These are phyloP conservation scores for Alexandromys fortis DNA, from an alignment of 2,113 vertebrate genomes.

Conservation along the genomic window DNA sequence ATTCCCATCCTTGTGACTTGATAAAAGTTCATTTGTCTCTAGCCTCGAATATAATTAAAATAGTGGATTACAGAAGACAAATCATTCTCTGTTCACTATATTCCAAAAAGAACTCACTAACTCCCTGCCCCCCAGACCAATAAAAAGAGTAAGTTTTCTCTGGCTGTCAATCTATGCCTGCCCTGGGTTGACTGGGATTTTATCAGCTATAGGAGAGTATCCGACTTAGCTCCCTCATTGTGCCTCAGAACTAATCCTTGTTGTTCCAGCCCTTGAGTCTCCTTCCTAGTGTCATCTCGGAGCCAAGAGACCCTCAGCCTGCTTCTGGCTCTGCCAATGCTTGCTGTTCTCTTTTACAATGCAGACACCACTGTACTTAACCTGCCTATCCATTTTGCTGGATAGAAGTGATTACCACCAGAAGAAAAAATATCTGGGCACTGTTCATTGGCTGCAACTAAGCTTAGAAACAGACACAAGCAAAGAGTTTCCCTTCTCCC, in stretches of 20 bases:
- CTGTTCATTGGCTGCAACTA: not conserved
- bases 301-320: not conserved
- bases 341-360: not conserved
- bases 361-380: not conserved
- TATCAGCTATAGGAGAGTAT: not conserved
- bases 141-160: not conserved
- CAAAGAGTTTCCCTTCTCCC: not conserved
- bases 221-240: not conserved
- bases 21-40: constrained; percentile 17
- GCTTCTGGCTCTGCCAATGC: not conserved
- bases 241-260: not conserved
- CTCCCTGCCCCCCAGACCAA: not conserved
- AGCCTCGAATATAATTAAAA: not conserved
- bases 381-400: not conserved
- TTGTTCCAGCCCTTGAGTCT: not conserved
- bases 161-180: not conserved
- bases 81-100: not conserved
- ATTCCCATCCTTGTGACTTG: not conserved
- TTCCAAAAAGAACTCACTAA: not conserved
- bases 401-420: not conserved
- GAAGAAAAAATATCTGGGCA: constrained; percentile 12
- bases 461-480: not conserved
- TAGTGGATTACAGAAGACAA: not conserved
- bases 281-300: not conserved
- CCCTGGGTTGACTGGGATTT: not conserved